A percentile compares a stretch with the other conserved stretches of the same genome.
Conservation (phyloP, 2,797 vertebrate genomes). For the Pseudochromis fuscus region DNA sequence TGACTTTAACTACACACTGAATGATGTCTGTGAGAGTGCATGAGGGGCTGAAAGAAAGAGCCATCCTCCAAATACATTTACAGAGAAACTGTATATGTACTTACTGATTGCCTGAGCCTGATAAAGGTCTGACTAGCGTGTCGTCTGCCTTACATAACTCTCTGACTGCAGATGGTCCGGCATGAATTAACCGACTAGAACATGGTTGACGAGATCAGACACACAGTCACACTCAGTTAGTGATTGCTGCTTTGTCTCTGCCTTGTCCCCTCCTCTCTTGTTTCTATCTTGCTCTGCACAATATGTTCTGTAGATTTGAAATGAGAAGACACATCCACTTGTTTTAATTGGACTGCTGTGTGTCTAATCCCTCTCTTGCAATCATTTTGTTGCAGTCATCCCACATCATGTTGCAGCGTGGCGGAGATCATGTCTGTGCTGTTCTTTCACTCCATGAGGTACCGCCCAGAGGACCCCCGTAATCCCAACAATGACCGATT, state of each 20-base stretch:
- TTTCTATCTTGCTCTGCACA: background rate
- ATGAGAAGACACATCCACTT: background rate
- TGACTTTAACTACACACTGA: constrained; percentile 1
- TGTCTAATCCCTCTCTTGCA: background rate
- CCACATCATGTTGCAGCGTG: constrained; percentile 95
- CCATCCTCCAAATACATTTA: background rate
- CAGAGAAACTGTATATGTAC: background rate
- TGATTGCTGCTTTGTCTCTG: background rate
- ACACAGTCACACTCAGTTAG: background rate
- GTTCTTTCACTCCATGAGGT: constrained; percentile 95
- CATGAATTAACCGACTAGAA: constrained; percentile 47
- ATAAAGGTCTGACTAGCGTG: background rate
- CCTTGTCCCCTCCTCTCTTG: too few species aligned
- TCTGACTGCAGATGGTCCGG: constrained; percentile 17
- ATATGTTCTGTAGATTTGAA: background rate
- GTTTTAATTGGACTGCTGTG: constrained; percentile 48
- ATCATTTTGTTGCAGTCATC: constrained; percentile 87
- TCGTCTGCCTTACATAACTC: constrained; percentile 31
- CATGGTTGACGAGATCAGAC: background rate
- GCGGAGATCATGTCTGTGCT: constrained; percentile 96
- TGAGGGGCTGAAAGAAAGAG: constrained; percentile 6
- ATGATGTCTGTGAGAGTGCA: constrained; percentile 1
- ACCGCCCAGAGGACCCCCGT: constrained; percentile 91
- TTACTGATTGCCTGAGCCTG: constrained; percentile 23
- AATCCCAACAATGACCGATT: constrained; percentile 94